A percentile compares a stretch with the other conserved stretches of the same genome.
Evolutionary conservation across 2,113 vertebrate genomes (phyloP).

Genomic region (Tyrannus savana): DNA sequence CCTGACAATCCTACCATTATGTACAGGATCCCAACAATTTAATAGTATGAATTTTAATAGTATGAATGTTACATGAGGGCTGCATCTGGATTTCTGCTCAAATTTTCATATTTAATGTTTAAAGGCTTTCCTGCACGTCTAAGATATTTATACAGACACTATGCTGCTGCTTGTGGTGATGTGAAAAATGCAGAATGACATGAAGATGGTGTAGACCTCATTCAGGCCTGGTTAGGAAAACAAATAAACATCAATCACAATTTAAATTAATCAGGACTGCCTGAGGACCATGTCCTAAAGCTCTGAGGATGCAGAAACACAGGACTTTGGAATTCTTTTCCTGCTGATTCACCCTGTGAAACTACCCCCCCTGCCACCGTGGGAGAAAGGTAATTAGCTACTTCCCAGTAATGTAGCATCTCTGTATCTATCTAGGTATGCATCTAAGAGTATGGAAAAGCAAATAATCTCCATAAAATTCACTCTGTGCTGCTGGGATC

Average conservation of each 20-base stretch:
- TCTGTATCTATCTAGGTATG: background rate
- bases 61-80: background rate
- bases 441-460: background rate
- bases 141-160: background rate
- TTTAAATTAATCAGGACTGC: background rate
- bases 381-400: background rate
- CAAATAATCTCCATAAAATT: background rate
- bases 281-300: background rate
- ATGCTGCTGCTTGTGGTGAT: background rate
- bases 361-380: fast-evolving
- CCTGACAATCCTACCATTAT: background rate
- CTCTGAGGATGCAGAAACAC: background rate
- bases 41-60: too few relatives aligned
- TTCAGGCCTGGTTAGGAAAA: background rate
- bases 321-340: background rate
- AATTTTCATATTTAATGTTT: background rate
- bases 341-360: background rate
- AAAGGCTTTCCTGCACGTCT: background rate
- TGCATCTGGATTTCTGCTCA: background rate
- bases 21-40: background rate
- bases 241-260: background rate
- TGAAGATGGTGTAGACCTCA: background rate
- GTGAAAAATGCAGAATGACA: background rate
- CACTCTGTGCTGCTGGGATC: background rate
- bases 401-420: background rate